Conservation (phyloP, 2,888 invertebrate species). For the Sericinus montela region DNA sequence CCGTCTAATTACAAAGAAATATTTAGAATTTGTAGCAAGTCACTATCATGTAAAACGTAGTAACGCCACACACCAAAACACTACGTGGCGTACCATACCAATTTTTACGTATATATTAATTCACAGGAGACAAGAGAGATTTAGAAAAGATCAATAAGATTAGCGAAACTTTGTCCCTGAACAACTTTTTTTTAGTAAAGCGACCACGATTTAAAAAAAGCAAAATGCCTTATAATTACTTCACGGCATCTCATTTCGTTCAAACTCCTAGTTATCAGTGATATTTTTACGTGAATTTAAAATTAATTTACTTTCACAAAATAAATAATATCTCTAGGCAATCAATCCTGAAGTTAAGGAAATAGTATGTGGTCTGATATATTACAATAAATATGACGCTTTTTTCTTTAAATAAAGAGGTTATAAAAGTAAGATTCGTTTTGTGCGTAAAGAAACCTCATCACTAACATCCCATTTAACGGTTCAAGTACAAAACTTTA, state of each 20-base stretch:
- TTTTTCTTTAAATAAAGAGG: too few species aligned
- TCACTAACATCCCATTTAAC: not conserved
- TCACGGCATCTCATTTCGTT: too few species aligned
- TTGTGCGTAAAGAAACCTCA: not conserved
- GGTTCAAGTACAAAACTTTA: not conserved
- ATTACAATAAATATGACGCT: too few species aligned
- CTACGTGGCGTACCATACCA: not conserved
- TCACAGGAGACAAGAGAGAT: not conserved
- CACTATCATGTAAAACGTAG: not conserved
- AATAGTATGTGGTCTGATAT: too few species aligned
- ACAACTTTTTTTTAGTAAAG: not conserved
- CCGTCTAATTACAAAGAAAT: conserved; percentile 13
- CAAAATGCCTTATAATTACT: too few species aligned
- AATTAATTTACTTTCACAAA: too few species aligned
- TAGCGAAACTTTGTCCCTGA: not conserved
- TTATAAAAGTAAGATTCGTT: not conserved
- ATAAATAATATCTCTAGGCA: too few species aligned
- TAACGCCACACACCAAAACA: too few species aligned
- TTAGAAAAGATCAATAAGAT: not conserved
- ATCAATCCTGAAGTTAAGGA: too few species aligned
- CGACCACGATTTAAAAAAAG: too few species aligned
- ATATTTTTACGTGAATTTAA: too few species aligned
- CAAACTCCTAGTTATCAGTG: too few species aligned
- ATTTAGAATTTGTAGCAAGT: conserved; percentile 8
- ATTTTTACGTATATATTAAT: conserved; percentile 7